These are phyloP conservation scores for Gavia stellata DNA, from an alignment of 2,113 vertebrate genomes.

Conservation along the genomic window DNA sequence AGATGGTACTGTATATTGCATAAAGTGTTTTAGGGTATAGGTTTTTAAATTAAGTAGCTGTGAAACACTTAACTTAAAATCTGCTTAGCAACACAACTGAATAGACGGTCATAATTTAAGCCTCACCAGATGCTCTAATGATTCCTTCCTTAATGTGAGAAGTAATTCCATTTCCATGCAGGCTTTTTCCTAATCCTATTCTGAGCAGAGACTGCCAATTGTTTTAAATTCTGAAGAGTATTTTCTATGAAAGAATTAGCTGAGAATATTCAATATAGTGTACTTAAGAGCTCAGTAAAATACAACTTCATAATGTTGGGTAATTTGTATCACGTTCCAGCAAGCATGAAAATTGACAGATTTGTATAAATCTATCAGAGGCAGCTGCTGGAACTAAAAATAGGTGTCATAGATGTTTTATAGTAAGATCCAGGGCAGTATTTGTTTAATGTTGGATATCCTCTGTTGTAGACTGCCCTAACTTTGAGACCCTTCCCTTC, in stretches of 20 bases:
- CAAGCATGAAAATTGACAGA: neutral
- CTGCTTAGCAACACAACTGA: conserved; percentile 14
- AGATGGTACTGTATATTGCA: neutral
- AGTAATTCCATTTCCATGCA: conserved; percentile 41
- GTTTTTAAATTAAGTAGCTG: conserved; percentile 10
- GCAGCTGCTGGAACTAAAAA: conserved; percentile 18
- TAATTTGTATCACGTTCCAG: neutral
- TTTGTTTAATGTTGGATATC: neutral
- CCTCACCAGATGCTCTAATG: conserved; percentile 47
- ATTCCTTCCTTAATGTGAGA: conserved; percentile 44
- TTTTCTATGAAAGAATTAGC: neutral
- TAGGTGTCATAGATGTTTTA: neutral
- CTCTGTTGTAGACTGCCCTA: neutral
- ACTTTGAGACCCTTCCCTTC: neutral
- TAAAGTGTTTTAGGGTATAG: neutral
- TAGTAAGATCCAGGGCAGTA: neutral
- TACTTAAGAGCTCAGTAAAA: neutral
- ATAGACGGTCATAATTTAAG: conserved; percentile 2
- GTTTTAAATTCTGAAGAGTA: neutral
- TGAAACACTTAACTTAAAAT: conserved; percentile 12
- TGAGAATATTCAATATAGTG: neutral
- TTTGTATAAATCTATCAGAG: neutral
- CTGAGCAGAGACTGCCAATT: conserved; percentile 24
- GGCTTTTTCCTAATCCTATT: conserved; percentile 32
- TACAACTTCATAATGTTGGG: neutral